Evolutionary conservation across 2,113 vertebrate genomes (phyloP).

Genomic region (Amphiprion ocellaris): DNA sequence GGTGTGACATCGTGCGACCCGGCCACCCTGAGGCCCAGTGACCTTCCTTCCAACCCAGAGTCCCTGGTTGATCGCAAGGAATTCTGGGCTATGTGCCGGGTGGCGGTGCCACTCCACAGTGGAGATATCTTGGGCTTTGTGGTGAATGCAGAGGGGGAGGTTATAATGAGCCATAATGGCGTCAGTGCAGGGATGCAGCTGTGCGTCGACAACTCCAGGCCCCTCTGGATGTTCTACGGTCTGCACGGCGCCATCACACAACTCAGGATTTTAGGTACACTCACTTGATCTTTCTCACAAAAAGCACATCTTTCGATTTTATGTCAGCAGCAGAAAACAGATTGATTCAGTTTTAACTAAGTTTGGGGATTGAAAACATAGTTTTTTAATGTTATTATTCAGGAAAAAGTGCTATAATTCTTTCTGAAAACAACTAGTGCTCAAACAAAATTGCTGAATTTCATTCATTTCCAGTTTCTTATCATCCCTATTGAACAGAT

Average conservation of each 20-base stretch:
- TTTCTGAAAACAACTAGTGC: background rate
- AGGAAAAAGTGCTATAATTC: slow-evolving; percentile 13
- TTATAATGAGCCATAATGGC: slow-evolving; percentile 92
- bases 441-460: background rate
- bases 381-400: background rate
- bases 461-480: background rate
- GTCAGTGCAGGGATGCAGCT: slow-evolving; percentile 89
- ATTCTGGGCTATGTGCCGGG: slow-evolving; percentile 93
- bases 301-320: background rate
- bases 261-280: slow-evolving; percentile 93
- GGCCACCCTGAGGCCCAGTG: slow-evolving; percentile 85
- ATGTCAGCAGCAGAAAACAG: background rate
- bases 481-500: background rate
- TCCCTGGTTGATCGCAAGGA: slow-evolving; percentile 93
- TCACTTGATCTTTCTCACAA: background rate
- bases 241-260: slow-evolving; percentile 91
- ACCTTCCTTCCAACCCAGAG: slow-evolving; percentile 90
- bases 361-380: background rate
- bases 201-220: slow-evolving; percentile 92
- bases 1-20: slow-evolving; percentile 95
- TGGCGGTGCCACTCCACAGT: slow-evolving; percentile 87
- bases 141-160: slow-evolving; percentile 90
- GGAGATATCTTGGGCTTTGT: slow-evolving; percentile 93
- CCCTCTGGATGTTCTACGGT: slow-evolving; percentile 96
- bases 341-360: background rate